These are phyloP conservation scores for Rhopalosiphum padi DNA, from an alignment of 1,140 invertebrate species.

Conservation along the genomic window DNA sequence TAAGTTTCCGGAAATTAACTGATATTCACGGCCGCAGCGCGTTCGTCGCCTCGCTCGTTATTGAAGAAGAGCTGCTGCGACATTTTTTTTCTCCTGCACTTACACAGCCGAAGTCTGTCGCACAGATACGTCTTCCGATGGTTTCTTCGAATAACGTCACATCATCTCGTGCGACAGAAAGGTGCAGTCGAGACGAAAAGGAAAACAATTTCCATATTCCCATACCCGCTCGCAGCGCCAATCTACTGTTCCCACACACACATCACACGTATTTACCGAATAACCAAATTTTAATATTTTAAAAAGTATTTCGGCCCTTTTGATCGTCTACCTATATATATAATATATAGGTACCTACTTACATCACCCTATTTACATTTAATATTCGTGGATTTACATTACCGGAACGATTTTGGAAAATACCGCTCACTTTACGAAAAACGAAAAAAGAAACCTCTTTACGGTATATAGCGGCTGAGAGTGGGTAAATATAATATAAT, in stretches of 20 bases:
- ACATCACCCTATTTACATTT: constrained; percentile 1
- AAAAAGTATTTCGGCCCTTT: background rate
- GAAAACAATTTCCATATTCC: constrained; percentile 14
- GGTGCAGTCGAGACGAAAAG: background rate
- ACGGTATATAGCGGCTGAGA: background rate
- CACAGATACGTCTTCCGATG: background rate
- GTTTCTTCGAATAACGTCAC: background rate
- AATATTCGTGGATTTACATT: constrained; percentile 27
- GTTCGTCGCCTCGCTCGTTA: background rate
- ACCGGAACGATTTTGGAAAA: background rate
- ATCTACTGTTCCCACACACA: background rate
- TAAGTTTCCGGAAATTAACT: background rate
- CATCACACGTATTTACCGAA: background rate
- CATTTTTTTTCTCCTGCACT: background rate
- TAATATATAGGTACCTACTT: background rate
- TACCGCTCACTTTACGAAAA: background rate
- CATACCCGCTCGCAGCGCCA: background rate
- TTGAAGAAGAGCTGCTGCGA: background rate
- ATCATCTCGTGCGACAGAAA: background rate
- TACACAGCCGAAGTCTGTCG: background rate
- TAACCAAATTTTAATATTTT: constrained; percentile 45
- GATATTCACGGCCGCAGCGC: background rate
- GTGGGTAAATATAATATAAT: background rate
- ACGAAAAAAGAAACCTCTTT: background rate
- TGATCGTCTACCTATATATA: constrained; percentile 7